Evolutionary conservation across 2,888 invertebrate species (phyloP).

Genomic region (Pterobdella sp.): DNA sequence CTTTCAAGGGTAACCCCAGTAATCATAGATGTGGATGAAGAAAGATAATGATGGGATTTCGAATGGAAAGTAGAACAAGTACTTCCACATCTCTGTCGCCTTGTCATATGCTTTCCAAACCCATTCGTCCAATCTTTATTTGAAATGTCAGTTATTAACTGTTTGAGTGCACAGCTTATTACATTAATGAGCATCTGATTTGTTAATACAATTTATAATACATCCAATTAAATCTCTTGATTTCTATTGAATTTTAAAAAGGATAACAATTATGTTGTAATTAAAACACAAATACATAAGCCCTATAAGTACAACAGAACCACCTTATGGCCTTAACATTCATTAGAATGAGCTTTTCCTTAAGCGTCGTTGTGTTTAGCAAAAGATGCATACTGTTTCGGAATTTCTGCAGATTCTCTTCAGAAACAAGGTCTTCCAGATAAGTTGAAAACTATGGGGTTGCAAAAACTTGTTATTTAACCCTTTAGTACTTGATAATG

Average conservation of each 20-base stretch:
- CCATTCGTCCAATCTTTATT: constrained; percentile 19
- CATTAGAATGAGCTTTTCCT: neutral
- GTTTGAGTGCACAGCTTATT: neutral
- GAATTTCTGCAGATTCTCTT: neutral
- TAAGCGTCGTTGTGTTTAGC: neutral
- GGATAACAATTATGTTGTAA: too few relatives aligned
- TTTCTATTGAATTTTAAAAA: too few relatives aligned
- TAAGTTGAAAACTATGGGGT: neutral
- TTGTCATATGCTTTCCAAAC: constrained; percentile 43
- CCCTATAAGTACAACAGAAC: too few relatives aligned
- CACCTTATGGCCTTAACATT: neutral
- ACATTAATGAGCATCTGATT: neutral
- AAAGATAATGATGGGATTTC: neutral
- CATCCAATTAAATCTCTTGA: too few relatives aligned
- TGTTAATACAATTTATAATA: neutral
- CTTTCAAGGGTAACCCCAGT: neutral
- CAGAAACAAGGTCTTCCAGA: neutral
- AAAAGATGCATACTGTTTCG: neutral
- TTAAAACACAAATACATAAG: too few relatives aligned
- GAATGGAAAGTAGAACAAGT: constrained; percentile 42
- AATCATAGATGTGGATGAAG: neutral
- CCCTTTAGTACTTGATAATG: too few relatives aligned
- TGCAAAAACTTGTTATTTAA: neutral
- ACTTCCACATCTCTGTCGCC: constrained; percentile 43
- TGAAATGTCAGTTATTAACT: neutral